phyloP scores from a whole-genome alignment of 2,888 invertebrate genomes.

The Meloe dianella region DNA sequence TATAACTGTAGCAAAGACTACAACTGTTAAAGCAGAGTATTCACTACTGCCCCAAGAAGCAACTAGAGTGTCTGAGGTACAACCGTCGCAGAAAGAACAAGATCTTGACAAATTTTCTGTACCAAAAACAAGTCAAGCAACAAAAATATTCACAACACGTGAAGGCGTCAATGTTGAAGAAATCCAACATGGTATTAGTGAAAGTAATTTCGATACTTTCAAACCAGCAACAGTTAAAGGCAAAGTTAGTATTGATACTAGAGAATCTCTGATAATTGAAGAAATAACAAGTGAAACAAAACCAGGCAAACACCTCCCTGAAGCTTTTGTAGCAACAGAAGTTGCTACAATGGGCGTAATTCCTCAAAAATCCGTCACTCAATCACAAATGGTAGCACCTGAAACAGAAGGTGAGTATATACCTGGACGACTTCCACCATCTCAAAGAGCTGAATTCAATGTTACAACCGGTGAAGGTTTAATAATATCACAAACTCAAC shows the following conservation, averaged over 20 bases:
- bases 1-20: slow-evolving; percentile 55
- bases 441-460: slow-evolving; percentile 67
- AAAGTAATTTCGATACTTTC: slow-evolving; percentile 63
- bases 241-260: slow-evolving; percentile 67
- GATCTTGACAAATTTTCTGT: slow-evolving; percentile 55
- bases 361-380: slow-evolving; percentile 70
- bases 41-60: slow-evolving; percentile 70
- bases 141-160: slow-evolving; percentile 66
- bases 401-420: slow-evolving; percentile 72
- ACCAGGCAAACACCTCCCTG: slow-evolving; percentile 79
- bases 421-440: slow-evolving; percentile 65
- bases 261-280: slow-evolving; percentile 70
- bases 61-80: slow-evolving; percentile 68
- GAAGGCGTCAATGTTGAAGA: slow-evolving; percentile 71
- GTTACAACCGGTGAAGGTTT: slow-evolving; percentile 69
- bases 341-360: slow-evolving; percentile 70
- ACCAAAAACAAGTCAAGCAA: slow-evolving; percentile 64
- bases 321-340: slow-evolving; percentile 80
- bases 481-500: slow-evolving; percentile 62
- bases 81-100: slow-evolving; percentile 68
- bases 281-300: slow-evolving; percentile 74
- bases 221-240: slow-evolving; percentile 64
- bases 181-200: slow-evolving; percentile 65
- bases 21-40: slow-evolving; percentile 45
- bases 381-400: slow-evolving; percentile 69